A percentile compares a stretch with the other conserved stretches of the same genome.
These are phyloP conservation scores for Pygocentrus nattereri DNA, from an alignment of 2,797 vertebrate species.

Conservation along the genomic window DNA sequence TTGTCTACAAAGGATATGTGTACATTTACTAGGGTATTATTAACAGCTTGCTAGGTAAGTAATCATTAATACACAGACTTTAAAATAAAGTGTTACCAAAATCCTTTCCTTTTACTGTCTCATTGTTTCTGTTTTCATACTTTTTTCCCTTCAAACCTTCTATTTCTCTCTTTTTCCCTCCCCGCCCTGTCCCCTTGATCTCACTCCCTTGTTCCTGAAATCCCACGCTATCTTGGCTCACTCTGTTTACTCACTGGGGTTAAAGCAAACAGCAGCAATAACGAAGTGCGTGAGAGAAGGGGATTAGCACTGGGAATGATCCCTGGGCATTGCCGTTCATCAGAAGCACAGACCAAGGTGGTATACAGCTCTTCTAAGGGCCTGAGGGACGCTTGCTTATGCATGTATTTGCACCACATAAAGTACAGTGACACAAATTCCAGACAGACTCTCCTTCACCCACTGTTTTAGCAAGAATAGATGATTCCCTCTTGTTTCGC, in stretches of 20 bases:
- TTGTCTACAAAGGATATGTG: too few relatives aligned
- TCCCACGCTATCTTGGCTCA: background rate
- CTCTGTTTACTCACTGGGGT: conserved; percentile 46
- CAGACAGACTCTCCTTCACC: conserved; percentile 65
- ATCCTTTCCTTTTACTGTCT: too few relatives aligned
- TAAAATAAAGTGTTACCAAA: too few relatives aligned
- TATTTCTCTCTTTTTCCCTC: background rate
- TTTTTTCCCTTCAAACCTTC: background rate
- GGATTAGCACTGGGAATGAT: conserved; percentile 49
- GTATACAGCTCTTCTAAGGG: conserved; percentile 61
- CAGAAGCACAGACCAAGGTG: background rate
- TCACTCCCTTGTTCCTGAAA: conserved; percentile 34
- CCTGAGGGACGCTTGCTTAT: conserved; percentile 51
- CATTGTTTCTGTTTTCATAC: background rate
- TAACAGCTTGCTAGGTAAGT: too few relatives aligned
- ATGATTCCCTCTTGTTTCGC: conserved; percentile 56
- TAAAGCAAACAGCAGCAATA: conserved; percentile 43
- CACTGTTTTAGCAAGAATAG: conserved; percentile 79
- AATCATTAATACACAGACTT: too few relatives aligned
- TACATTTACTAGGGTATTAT: too few relatives aligned
- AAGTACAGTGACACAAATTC: conserved; percentile 59
- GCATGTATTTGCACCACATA: conserved; percentile 21
- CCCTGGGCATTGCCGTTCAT: background rate
- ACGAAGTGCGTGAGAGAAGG: conserved; percentile 48
- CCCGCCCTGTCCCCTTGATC: conserved; percentile 53